These are phyloP conservation scores for Trachops cirrhosus DNA, from an alignment of 2,797 vertebrate genomes.

Conservation along the genomic window DNA sequence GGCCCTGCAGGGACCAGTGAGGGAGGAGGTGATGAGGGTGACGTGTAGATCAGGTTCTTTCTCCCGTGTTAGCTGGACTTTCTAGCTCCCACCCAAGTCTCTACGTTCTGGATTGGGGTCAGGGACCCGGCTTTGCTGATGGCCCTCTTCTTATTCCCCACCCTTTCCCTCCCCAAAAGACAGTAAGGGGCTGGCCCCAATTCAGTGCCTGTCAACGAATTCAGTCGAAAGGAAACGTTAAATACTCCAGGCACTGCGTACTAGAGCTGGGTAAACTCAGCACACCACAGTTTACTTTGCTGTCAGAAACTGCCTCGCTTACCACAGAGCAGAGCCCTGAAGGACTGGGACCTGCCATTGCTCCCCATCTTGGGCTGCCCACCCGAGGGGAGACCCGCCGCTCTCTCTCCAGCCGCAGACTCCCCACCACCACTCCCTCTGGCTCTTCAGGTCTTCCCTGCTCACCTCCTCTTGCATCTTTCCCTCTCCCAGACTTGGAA, in stretches of 20 bases:
- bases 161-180: not conserved
- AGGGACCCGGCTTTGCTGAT: not conserved
- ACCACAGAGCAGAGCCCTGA: conserved; percentile 61
- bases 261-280: conserved; percentile 79
- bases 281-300: conserved; percentile 79
- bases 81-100: not conserved
- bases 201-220: conserved; percentile 67
- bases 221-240: conserved; percentile 76
- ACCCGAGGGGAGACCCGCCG: not conserved
- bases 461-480: not conserved
- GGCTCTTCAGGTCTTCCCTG: not conserved
- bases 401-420: not conserved
- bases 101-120: not conserved
- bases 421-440: not conserved
- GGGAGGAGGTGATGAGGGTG: too few species aligned
- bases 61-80: not conserved
- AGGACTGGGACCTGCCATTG: not conserved
- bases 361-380: not conserved
- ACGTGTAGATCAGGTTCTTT: not conserved
- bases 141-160: not conserved
- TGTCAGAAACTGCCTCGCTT: conserved; percentile 73
- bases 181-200: conserved; percentile 34
- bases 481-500: not conserved
- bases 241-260: conserved; percentile 75
- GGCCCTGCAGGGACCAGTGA: not conserved